A percentile compares a stretch with the other conserved stretches of the same genome.
Conservation (phyloP, 1,140 invertebrate species). For the Lycorma delicatula region DNA sequence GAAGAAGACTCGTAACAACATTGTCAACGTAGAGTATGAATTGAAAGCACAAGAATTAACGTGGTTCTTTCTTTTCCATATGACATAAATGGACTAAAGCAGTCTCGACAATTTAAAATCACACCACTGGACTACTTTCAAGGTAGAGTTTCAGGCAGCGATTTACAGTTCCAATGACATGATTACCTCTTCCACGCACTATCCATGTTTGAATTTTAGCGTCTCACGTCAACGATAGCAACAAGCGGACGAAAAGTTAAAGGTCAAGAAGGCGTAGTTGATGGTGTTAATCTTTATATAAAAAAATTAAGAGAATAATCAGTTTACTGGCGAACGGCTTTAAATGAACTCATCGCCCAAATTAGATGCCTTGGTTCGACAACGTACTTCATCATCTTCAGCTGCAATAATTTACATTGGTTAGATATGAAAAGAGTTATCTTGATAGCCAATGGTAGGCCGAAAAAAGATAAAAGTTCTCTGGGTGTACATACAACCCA, state of each 20-base stretch:
- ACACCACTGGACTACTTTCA: background rate
- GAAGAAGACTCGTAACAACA: constrained; percentile 33
- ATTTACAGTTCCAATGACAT: background rate
- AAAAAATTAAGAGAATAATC: background rate
- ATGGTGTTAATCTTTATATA: background rate
- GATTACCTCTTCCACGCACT: background rate
- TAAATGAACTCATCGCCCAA: background rate
- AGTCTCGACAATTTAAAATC: background rate
- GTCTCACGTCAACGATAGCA: background rate
- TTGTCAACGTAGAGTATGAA: constrained; percentile 33
- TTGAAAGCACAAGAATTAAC: constrained; percentile 37
- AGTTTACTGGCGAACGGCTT: background rate
- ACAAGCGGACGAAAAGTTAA: background rate
- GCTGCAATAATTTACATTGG: constrained; percentile 7
- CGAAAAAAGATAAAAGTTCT: constrained; percentile 3
- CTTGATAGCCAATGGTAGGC: constrained; percentile 7
- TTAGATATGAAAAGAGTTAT: constrained; percentile 8
- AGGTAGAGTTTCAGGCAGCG: background rate
- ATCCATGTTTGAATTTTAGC: background rate
- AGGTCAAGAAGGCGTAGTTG: background rate
- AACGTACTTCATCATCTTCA: background rate
- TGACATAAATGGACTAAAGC: background rate
- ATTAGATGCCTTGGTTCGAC: constrained; percentile 5
- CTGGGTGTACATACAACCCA: background rate
- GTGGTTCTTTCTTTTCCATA: constrained; percentile 34